Base-by-base conservation (phyloP, 2,888 invertebrate genomes). In the Eubasilissa splendida region DNA sequence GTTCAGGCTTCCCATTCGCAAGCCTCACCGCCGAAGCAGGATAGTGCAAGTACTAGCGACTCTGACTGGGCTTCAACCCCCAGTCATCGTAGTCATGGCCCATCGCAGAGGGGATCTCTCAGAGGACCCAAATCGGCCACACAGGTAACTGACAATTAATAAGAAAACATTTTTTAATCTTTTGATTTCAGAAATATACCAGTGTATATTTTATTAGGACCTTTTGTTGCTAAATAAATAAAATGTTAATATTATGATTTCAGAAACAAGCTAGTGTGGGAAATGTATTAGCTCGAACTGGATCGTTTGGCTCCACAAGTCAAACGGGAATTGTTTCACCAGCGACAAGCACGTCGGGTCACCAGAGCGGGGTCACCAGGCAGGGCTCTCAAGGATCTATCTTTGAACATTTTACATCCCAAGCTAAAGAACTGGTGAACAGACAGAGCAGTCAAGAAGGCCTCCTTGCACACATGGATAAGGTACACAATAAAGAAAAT, bases 381-480 rank as follows among this genome's bases (percentile, higher is more conserved):
- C 96, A 96, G 87, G 93, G 95, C 2, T 96, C 96, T 0, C 96
- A 96, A 86, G 93, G 95, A 0, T 97, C 97, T 0, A 88, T 97
- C 2, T 92, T 97, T 85, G 97, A 97, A 87, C 96, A 96, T 85
- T 94, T 97, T 86, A 95, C 97, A 4, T 93, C 93, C 0, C 97
- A 97, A 86, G 97, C 97, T 11, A 96, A 97, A 87, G 97, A 97
- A 85, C 88, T 97, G 79, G 96, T 97, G 1, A 96, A 96, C 0
- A 90, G 96, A 2, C 97, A 97, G 87, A 95, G 95, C 87, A 96
- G 96, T 85, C 97, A 97, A 87, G 97, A 97, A 87, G 96, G 96
- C 50, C 86, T 96, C 5, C 89, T 97, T 9, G 96, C 96, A 2
- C 97, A 97, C 83, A 95, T 97, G 92, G 97, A 97, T 86, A 97